A percentile compares a stretch with the other conserved stretches of the same genome.
Evolutionary conservation across 2,113 vertebrate genomes (phyloP).

Genomic region (Puma concolor): DNA sequence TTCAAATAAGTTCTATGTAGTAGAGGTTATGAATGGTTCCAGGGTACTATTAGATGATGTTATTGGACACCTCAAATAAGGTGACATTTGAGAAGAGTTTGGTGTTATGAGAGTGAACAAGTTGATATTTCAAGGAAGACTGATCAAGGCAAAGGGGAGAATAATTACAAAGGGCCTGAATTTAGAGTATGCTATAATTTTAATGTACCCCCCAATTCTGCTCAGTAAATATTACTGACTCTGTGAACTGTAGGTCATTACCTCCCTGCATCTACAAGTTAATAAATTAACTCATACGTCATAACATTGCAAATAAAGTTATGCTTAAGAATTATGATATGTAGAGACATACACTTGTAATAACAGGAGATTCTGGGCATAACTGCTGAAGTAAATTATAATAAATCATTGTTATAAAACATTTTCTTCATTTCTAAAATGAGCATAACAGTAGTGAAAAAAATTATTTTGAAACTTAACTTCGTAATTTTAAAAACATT

Average conservation of each 20-base stretch:
- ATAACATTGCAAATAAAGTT: conserved; percentile 36
- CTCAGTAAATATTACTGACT: neutral
- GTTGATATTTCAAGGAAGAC: neutral
- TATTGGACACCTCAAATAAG: neutral
- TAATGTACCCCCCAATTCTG: neutral
- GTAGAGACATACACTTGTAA: neutral
- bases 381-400: neutral
- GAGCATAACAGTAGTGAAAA: neutral
- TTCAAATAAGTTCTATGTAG: neutral
- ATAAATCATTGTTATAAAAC: neutral
- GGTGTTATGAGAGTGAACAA: neutral
- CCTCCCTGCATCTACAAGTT: neutral
- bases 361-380: neutral
- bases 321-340: neutral
- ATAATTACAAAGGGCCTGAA: neutral
- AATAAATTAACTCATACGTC: conserved; percentile 37
- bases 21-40: neutral
- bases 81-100: neutral
- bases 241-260: neutral
- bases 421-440: conserved; percentile 4
- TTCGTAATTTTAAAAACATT: neutral
- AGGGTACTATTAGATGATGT: neutral
- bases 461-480: neutral
- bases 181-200: neutral
- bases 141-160: neutral